Evolutionary conservation across 1,140 invertebrate species (phyloP).

Genomic region (Drosophila bocqueti): DNA sequence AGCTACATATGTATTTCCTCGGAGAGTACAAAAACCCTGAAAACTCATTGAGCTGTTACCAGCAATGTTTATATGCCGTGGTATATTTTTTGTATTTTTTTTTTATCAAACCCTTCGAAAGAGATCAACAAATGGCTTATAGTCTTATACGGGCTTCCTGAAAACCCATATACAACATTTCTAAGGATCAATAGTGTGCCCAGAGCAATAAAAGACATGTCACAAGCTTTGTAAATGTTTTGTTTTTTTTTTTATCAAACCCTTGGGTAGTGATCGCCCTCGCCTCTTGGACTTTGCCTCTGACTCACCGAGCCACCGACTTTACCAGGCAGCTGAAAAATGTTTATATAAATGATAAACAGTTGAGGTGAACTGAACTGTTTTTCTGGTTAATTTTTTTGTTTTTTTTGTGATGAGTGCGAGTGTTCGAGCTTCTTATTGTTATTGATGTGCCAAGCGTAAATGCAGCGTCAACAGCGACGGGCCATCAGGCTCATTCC

Average conservation of each 20-base stretch:
- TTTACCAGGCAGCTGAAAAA: conserved; percentile 23
- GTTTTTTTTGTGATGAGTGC: conserved; percentile 11
- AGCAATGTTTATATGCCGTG: no score
- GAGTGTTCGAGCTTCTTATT: conserved; percentile 29
- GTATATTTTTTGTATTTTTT: no score
- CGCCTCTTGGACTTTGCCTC: conserved; percentile 40
- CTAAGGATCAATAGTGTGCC: neutral
- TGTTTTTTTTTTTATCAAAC: conserved; percentile 7
- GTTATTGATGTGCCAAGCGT: conserved; percentile 49
- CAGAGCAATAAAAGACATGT: neutral
- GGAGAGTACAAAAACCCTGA: no score
- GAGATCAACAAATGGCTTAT: no score
- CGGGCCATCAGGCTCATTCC: conserved; percentile 50
- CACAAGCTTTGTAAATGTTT: neutral
- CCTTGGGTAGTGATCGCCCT: conserved; percentile 2
- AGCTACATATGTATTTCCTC: no score
- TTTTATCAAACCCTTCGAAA: no score
- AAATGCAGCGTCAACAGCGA: conserved; percentile 55
- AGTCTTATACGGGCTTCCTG: neutral
- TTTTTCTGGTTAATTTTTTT: neutral
- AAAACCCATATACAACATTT: neutral
- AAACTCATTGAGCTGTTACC: no score
- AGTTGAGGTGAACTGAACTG: conserved; percentile 47
- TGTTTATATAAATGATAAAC: conserved; percentile 66
- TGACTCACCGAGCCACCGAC: conserved; percentile 25